Evolutionary conservation across 2,113 vertebrate species (phyloP).

Genomic region (Platysternon megacephalum): DNA sequence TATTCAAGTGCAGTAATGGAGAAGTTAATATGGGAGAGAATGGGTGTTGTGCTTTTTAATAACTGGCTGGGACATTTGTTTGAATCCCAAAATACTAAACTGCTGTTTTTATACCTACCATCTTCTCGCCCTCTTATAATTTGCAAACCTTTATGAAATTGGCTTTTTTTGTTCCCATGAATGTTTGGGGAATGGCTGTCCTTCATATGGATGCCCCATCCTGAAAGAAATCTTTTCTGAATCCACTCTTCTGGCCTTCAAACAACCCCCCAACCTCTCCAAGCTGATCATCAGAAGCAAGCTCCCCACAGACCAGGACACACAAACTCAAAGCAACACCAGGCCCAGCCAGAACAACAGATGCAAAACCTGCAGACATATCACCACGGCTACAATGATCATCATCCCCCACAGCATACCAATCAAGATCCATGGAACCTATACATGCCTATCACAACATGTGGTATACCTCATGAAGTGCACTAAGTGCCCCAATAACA

Average conservation of each 20-base stretch:
- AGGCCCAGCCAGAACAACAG: neutral
- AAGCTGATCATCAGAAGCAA: neutral
- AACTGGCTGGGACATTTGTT: neutral
- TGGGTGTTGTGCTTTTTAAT: neutral
- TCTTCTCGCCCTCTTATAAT: neutral
- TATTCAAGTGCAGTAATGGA: neutral
- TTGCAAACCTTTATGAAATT: neutral
- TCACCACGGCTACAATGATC: neutral
- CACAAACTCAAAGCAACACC: neutral
- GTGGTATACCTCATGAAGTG: neutral
- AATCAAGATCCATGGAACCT: too few relatives aligned
- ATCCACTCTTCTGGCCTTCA: neutral
- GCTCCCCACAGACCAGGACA: neutral
- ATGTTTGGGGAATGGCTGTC: neutral
- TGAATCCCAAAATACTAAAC: neutral
- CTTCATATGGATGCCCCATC: neutral
- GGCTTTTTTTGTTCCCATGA: neutral
- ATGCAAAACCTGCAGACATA: neutral
- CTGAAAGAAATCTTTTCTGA: neutral
- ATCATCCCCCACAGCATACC: neutral
- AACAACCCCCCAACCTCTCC: neutral
- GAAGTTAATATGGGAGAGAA: slow-evolving; percentile 33
- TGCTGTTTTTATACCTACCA: neutral
- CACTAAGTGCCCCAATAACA: too few relatives aligned
- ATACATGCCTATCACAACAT: neutral